These are phyloP conservation scores for Nephrotoma flavescens DNA, from an alignment of 2,888 invertebrate species.

Conservation along the genomic window DNA sequence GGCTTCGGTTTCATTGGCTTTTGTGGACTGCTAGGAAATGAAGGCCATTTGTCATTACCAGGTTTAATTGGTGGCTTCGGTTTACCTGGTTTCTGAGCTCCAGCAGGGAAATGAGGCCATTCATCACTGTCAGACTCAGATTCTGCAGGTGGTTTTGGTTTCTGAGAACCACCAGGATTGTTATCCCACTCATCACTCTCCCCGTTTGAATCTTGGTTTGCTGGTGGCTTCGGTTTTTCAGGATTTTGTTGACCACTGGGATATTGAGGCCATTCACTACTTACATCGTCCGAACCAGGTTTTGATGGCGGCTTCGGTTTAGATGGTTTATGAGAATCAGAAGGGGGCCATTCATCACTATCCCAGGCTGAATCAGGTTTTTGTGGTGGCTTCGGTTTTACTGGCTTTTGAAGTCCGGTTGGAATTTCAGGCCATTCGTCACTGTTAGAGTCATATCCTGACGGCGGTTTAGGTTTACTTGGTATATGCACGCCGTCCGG, in stretches of 20 bases:
- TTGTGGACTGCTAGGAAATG: not conserved
- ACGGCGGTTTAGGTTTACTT: not conserved
- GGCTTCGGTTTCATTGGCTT: not conserved
- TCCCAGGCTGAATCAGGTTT: not conserved
- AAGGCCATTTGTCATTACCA: not conserved
- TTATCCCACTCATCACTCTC: not conserved
- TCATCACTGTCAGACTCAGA: not conserved
- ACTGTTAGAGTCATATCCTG: not conserved
- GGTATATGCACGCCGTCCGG: not conserved
- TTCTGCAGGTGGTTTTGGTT: not conserved
- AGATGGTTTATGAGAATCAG: not conserved
- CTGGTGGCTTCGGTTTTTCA: not conserved
- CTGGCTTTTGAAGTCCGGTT: not conserved
- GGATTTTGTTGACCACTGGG: too few species aligned
- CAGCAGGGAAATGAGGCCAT: not conserved
- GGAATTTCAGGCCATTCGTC: not conserved
- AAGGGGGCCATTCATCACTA: not conserved
- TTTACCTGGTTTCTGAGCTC: not conserved
- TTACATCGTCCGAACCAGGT: too few species aligned
- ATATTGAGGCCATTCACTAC: too few species aligned
- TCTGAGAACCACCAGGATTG: too few species aligned
- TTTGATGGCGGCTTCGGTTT: not conserved
- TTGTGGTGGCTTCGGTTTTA: not conserved
- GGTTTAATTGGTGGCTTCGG: not conserved
- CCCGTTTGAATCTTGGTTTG: not conserved